Evolutionary conservation across 2,797 vertebrate species (phyloP).

Genomic region (Otolemur crassicaudatus): DNA sequence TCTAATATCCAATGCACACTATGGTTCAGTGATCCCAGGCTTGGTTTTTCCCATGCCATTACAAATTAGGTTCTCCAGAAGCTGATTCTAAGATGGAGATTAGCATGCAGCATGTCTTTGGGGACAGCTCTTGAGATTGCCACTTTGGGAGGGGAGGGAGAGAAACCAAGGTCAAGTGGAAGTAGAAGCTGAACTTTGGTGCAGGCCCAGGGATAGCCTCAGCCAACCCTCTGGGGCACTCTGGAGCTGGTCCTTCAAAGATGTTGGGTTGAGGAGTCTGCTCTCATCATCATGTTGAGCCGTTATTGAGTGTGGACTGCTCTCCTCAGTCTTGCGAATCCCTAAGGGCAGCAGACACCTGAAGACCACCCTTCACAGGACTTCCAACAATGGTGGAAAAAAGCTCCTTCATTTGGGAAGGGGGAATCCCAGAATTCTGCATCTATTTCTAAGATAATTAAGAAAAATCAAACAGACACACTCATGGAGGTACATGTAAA

Average conservation of each 20-base stretch:
- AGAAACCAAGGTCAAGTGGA: neutral
- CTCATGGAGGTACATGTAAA: neutral
- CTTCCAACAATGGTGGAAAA: fast-evolving
- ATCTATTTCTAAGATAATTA: neutral
- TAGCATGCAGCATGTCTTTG: neutral
- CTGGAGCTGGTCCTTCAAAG: neutral
- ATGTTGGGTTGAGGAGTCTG: neutral
- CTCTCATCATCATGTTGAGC: neutral
- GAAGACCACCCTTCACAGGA: neutral
- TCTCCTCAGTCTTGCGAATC: neutral
- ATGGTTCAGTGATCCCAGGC: neutral
- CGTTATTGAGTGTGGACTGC: neutral
- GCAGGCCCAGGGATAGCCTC: no score
- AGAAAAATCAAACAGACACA: neutral
- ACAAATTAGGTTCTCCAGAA: neutral
- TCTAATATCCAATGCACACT: fast-evolving
- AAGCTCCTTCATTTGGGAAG: neutral
- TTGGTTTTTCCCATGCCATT: neutral
- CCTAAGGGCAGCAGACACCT: neutral
- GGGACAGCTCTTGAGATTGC: neutral
- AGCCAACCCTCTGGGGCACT: neutral
- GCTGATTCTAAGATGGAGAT: neutral
- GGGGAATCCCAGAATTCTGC: no score
- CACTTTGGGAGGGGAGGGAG: neutral
- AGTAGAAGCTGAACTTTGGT: neutral